phyloP scores from a whole-genome alignment of 2,888 invertebrate genomes.

The Drosophila ezoana region DNA sequence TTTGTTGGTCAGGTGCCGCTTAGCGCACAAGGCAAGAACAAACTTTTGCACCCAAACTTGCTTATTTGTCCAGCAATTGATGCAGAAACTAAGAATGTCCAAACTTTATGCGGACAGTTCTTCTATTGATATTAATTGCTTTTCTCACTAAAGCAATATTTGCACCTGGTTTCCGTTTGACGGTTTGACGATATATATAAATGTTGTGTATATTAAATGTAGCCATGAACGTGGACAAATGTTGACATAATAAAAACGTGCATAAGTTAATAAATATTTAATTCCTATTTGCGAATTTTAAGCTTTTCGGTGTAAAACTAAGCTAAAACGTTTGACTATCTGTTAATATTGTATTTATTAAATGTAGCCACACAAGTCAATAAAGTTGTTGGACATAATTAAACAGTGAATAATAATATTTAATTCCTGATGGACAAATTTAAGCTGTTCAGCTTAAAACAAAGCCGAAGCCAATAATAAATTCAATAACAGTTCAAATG shows the following conservation, averaged over 20 bases:
- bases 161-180: background rate
- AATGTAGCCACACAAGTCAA: too few relatives aligned
- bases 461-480: too few relatives aligned
- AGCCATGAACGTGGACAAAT: background rate
- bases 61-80: conserved; percentile 46
- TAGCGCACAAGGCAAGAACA: conserved; percentile 30
- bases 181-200: background rate
- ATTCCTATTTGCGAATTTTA: too few relatives aligned
- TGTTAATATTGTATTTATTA: too few relatives aligned
- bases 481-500: too few relatives aligned
- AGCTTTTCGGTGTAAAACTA: too few relatives aligned
- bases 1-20: conserved; percentile 32
- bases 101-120: conserved; percentile 20
- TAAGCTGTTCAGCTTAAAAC: too few relatives aligned
- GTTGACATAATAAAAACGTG: background rate
- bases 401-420: too few relatives aligned
- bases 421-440: too few relatives aligned
- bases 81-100: conserved; percentile 13
- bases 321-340: too few relatives aligned
- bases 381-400: too few relatives aligned
- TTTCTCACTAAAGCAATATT: background rate
- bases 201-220: background rate
- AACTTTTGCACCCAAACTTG: conserved; percentile 35
- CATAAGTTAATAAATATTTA: too few relatives aligned
- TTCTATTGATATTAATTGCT: conserved; percentile 19